A percentile compares a stretch with the other conserved stretches of the same genome.
Evolutionary conservation across 30 jellyfish, hydroid and myxozoan species (phyloP).

Genomic region (Sanderia malayensis): DNA sequence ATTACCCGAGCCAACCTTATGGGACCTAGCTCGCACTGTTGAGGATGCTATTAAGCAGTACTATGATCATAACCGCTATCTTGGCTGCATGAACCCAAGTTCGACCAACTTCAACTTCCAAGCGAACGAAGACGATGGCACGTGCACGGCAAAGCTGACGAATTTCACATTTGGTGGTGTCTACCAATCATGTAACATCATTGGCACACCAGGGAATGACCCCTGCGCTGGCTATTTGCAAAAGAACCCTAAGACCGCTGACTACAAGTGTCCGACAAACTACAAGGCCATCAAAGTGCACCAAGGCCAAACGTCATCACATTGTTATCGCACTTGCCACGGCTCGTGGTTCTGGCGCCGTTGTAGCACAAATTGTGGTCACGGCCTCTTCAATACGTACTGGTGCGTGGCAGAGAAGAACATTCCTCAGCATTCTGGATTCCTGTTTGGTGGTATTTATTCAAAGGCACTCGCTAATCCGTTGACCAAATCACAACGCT

Average conservation of each 20-base stretch:
- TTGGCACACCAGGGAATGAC: constrained; percentile 50
- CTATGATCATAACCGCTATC: constrained; percentile 56
- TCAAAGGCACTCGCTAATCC: constrained; percentile 63
- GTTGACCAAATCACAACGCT: constrained; percentile 51
- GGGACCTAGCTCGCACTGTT: constrained; percentile 56
- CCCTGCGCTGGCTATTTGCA: constrained; percentile 49
- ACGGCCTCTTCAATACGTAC: constrained; percentile 48
- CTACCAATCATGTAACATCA: constrained; percentile 58
- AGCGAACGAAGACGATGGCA: constrained; percentile 72
- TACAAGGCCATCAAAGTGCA: constrained; percentile 41
- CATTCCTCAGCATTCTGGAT: constrained; percentile 64
- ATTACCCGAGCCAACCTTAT: constrained; percentile 58
- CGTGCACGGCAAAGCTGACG: constrained; percentile 50
- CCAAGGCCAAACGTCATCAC: constrained; percentile 59
- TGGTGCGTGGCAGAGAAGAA: constrained; percentile 68
- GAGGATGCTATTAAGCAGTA: constrained; percentile 58
- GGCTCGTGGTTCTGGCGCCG: constrained; percentile 62
- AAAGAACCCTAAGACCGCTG: constrained; percentile 75
- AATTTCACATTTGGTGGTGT: constrained; percentile 78
- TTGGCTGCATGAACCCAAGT: constrained; percentile 62
- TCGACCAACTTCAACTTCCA: constrained; percentile 61
- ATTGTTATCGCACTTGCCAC: constrained; percentile 67
- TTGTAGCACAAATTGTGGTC: constrained; percentile 66
- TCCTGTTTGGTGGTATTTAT: constrained; percentile 72
- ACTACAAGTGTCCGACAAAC: constrained; percentile 53